Base-by-base conservation (phyloP, 2,797 vertebrate genomes). In the Tapirus indicus region DNA sequence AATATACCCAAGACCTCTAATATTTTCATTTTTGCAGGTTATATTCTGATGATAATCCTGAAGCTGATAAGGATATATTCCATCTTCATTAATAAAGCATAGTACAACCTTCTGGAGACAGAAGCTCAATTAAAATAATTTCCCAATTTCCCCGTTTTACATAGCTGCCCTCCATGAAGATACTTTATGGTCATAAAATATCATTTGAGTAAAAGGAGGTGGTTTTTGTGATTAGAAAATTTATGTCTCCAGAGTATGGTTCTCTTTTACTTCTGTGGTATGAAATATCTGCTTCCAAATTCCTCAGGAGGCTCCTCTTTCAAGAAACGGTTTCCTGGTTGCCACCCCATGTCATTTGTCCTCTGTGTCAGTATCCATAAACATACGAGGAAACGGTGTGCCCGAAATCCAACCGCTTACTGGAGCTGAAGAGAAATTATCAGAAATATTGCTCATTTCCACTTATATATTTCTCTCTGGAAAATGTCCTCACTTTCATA, bases 401-500 rank as follows among this genome's bases (percentile, higher is more conserved):
- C 29, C 25, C 75, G 2, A 44, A 77, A 56, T 41, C 25, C 18
- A 64, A 5, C 14, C 25, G 52, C 58, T 72, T 14, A 7, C 52
- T 1, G 0, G 56, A 41, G 17, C 44, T 35, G 5, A 56, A 72
- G 68, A 71, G 66, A 80, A 72, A 68, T 7, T 8, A 25, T 52
- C 64, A 21, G 62, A 86, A 66, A 3, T 23, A 29, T 1, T 27
- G 66, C 35, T 47, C 20, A 52, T 44, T 21, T 54, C 52, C 83
- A 49, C 85, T 85, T 47, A 5, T 5, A 0, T 13, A 38, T 18
- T 72, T 91, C 27, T 92, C 82, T 60, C 75, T 64, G 25, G 85
- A 77, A 96, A 77, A 56, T 71, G 38, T 79, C 79, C 68, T 66
- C 64, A 69, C 69, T 68, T 80, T 89, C 54, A 23, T 27, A 54